A percentile compares a stretch with the other conserved stretches of the same genome.
phyloP scores from a whole-genome alignment of 2,113 vertebrate species.

The Tinamus guttatus region DNA sequence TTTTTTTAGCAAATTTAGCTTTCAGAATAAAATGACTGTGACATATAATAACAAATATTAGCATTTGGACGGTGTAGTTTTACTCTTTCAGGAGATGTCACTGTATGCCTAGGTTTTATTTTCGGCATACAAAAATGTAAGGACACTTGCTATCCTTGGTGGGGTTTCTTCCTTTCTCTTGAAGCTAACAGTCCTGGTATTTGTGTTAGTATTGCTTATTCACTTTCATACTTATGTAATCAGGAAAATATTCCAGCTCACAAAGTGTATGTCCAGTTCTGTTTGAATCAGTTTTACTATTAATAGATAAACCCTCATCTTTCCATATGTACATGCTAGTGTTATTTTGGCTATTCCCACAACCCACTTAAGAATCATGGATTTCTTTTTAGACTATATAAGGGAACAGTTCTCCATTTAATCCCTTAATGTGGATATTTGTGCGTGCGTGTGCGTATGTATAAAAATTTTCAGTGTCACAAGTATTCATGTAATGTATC shows the following conservation, averaged over 20 bases:
- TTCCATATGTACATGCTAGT: background rate
- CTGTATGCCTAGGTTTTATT: background rate
- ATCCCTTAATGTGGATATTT: background rate
- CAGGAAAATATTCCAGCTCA: background rate
- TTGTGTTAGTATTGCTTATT: background rate
- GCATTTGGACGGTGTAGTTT: background rate
- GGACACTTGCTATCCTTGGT: background rate
- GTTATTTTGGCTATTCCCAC: background rate
- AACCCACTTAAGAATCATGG: background rate
- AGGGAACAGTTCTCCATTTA: background rate
- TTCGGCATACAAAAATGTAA: background rate
- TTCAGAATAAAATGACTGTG: background rate
- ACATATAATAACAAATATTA: background rate
- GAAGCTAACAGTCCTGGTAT: background rate
- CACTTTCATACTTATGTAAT: background rate
- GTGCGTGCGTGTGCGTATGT: background rate
- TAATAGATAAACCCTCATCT: background rate
- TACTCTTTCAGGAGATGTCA: background rate
- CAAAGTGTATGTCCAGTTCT: background rate
- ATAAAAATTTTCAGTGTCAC: background rate
- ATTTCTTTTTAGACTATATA: background rate
- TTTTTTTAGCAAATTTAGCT: background rate
- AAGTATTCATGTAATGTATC: conserved; percentile 1
- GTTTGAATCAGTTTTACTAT: conserved; percentile 1
- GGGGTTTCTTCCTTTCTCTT: background rate